Conservation (phyloP, 1,140 invertebrate genomes). For the Euschistus heros region DNA sequence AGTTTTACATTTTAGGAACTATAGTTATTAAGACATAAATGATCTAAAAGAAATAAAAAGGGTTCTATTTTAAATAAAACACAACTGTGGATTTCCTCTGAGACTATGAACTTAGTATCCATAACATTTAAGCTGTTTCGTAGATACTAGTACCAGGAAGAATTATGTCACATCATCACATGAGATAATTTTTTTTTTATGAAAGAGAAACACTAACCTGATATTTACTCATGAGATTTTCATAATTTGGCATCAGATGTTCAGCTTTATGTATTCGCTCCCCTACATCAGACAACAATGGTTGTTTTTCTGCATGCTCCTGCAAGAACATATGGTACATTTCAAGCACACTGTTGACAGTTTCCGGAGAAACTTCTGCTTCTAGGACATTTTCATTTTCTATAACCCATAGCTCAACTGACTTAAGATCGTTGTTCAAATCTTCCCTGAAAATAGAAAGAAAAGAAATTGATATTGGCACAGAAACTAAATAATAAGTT, state of each 20-base stretch:
- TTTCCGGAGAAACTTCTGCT: slow-evolving; percentile 20
- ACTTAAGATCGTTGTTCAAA: slow-evolving; percentile 66
- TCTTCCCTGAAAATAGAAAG: slow-evolving; percentile 50
- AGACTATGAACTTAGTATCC: no score
- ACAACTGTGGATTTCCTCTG: no score
- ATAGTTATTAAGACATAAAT: no score
- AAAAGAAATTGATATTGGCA: neutral
- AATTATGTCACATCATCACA: no score
- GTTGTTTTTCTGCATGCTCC: slow-evolving; percentile 68
- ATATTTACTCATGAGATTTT: neutral
- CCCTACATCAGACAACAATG: slow-evolving; percentile 59
- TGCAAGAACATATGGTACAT: slow-evolving; percentile 66
- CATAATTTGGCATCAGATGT: slow-evolving; percentile 35
- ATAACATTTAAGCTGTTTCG: no score
- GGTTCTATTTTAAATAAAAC: no score
- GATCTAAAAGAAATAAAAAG: no score
- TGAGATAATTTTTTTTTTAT: no score
- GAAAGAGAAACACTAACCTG: neutral
- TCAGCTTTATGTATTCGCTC: slow-evolving; percentile 66
- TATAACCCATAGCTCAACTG: slow-evolving; percentile 76
- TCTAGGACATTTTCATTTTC: slow-evolving; percentile 40
- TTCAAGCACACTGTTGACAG: slow-evolving; percentile 61
- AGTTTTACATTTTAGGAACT: no score
- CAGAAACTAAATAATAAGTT: neutral
- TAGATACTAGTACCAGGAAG: no score